Conservation (phyloP, 2,888 invertebrate species). For the Lycia hirtaria region DNA sequence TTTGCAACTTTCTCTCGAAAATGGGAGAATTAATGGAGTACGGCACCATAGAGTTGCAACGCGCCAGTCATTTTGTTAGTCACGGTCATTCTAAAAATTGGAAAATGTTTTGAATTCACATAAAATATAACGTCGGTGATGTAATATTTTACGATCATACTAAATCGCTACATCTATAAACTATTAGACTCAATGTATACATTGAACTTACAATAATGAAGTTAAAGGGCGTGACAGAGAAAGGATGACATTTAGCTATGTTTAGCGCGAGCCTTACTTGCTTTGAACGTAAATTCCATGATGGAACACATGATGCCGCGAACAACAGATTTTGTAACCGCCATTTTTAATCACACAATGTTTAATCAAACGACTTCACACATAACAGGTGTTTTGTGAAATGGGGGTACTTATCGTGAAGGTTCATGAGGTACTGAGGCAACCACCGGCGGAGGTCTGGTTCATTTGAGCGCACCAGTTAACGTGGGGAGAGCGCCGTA, state of each 20-base stretch:
- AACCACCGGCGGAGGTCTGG: slow-evolving; percentile 63
- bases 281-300: slow-evolving; percentile 83
- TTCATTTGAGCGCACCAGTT: slow-evolving; percentile 81
- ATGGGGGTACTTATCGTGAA: slow-evolving; percentile 57
- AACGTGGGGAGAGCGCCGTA: slow-evolving; percentile 70
- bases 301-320: slow-evolving; percentile 81
- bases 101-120: slow-evolving; percentile 34
- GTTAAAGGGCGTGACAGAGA: slow-evolving; percentile 34
- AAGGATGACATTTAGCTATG: slow-evolving; percentile 38
- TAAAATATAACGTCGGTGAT: slow-evolving; percentile 32
- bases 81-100: slow-evolving; percentile 36
- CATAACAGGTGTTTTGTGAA: slow-evolving; percentile 30
- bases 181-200: slow-evolving; percentile 15
- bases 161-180: slow-evolving; percentile 26
- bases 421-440: slow-evolving; percentile 67
- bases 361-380: slow-evolving; percentile 25
- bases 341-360: slow-evolving; percentile 56
- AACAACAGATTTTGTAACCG: slow-evolving; percentile 75
- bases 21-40: slow-evolving; percentile 39
- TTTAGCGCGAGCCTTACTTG: slow-evolving; percentile 66
- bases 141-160: slow-evolving; percentile 29
- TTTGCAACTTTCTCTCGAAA: slow-evolving; percentile 47
- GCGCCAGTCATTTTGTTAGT: slow-evolving; percentile 38
- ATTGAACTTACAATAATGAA: slow-evolving; percentile 23
- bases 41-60: slow-evolving; percentile 36